Evolutionary conservation across 2,797 vertebrate genomes (phyloP), one percentile per base, ranked within the genome.

Genomic region (Botia almorhae): DNA sequence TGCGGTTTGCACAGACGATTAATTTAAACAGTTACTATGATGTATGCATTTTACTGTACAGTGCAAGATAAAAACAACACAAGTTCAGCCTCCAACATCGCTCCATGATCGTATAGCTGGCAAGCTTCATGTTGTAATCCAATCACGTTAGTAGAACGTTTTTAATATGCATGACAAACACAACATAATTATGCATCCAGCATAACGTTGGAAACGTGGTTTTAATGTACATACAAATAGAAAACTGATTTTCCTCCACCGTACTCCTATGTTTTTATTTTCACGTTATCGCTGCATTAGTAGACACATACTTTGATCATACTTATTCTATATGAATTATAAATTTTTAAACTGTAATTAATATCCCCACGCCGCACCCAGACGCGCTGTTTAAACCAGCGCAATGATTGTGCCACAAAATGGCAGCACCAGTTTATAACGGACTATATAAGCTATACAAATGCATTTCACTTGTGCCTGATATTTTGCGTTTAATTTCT

Each of bases 281-380:
- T 46, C 43, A 46, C 43, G 43, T 46, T 11, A 46, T 46, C 50
- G 17, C 17, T 50, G 1, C 16, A 69, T 69, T 33, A 19, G 19
- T 60, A 60, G 12, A 46, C 17, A 14, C 1, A 19, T 1, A 76
- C 11, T 69, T 69, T 48, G 53, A 77, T 60, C 55, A 29, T 5
- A 51, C 48, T 3, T 1, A 61, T 64, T 63, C 7, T 43, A 13
- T 11, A 71, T 39, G 6, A 78, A 78, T 63, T 61, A 13, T 61
- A 61, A 23, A 70, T 71, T 13, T 12, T 50, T 17, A 70, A 51
- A 51, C 19, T 68, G 21, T 16, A 26, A 33, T 67, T 67, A 39
- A 55, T 50, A 60, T 60, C n/a, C 2, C 13, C 55, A 70, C 3
- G 55, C 76, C 76, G 69, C 76, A 78, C 55, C 76, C 76, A 50